These are phyloP conservation scores for Watersipora subatra DNA, from an alignment of 1,140 invertebrate species.

Conservation along the genomic window DNA sequence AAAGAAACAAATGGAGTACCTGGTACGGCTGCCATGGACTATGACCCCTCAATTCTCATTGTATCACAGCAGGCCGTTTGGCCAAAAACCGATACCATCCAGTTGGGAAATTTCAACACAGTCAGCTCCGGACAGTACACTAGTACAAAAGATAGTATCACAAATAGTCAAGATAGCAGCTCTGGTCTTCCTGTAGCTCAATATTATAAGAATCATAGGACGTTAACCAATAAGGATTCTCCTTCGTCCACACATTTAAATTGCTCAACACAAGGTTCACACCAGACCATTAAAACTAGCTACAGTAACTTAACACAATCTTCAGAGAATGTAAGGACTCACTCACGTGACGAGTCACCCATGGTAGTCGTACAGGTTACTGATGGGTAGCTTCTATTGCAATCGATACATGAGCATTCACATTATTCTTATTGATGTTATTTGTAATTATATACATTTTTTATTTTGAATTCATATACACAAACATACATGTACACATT, in stretches of 20 bases:
- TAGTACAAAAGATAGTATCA: no score
- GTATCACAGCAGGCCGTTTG: neutral
- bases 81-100: neutral
- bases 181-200: neutral
- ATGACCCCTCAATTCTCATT: neutral
- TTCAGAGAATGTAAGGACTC: neutral
- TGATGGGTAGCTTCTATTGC: neutral
- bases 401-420: no score
- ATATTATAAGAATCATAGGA: neutral
- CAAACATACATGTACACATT: no score
- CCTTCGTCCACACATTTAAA: neutral
- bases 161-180: no score
- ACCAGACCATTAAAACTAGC: neutral
- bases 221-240: neutral
- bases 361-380: neutral
- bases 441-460: no score
- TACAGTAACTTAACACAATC: neutral
- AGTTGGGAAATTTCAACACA: neutral
- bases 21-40: neutral
- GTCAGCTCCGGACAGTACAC: neutral
- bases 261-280: neutral
- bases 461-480: no score
- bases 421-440: no score
- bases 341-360: neutral
- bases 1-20: neutral